Evolutionary conservation across 2,113 vertebrate genomes (phyloP), one percentile per base, ranked within the genome.

Genomic region (Lamprotornis superbus): DNA sequence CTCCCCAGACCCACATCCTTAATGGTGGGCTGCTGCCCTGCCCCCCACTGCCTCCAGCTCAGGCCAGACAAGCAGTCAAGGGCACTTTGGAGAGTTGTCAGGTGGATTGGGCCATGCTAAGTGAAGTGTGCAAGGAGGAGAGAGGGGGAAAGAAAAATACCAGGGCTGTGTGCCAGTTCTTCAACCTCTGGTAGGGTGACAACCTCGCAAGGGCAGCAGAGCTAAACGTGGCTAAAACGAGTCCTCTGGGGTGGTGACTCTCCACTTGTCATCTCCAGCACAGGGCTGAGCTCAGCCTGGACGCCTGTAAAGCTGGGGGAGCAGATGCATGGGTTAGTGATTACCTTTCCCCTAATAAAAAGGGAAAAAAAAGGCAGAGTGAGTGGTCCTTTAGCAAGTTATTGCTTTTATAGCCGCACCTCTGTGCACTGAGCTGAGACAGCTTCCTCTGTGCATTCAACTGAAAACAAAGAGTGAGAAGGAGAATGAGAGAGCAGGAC

Each of bases 381-480:
- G 30, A 28, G 50, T 82, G 57, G 80, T 88, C 60, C 80, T 89
- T 90, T 61, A 78, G 69, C 91, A 78, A 91, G 83, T 85, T 95
- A 95, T 75, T 94, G 87, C 95, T 95, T 95, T 89, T 39, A 87
- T 81, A 78, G 59, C 94, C 2, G 83, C 88, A 92, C 93, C 95
- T 96, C 93, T 75, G 94, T 94, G 93, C 94, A 50, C 33, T 93
- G 95, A 96, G 86, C 94, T 92, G 94, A 96, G 94, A 89, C 93
- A n/a, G 93, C 95, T 97, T 97, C 93, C 97, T 94, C 91, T 92
- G 96, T 74, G 94, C 83, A 83, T 93, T 83, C 79, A 94, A 46
- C 90, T 97, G 97, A 88, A 97, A 97, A 98, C 96, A 98, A 98
- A 98, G 97, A 95, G 87, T 37, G 94, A 83, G 92, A 67, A 70